Conservation (phyloP, 2,888 invertebrate genomes). For the Hyppa rectilinea region DNA sequence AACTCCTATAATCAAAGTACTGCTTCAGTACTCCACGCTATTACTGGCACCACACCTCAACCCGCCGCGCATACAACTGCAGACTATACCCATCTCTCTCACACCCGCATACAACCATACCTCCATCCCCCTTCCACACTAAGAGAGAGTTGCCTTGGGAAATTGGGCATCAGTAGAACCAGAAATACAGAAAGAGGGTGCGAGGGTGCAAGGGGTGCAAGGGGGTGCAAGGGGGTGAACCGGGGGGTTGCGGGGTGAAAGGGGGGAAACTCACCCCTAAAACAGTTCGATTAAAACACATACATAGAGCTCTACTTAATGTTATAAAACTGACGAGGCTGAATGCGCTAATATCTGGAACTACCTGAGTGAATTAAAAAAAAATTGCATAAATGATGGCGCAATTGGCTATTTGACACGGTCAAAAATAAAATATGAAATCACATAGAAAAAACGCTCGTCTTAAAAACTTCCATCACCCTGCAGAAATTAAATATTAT, state of each 20-base stretch:
- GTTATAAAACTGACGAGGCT: not conserved
- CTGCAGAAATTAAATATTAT: too few species aligned
- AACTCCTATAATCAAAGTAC: too few species aligned
- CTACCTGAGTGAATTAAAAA: too few species aligned
- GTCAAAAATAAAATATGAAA: too few species aligned
- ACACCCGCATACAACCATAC: slow-evolving; percentile 32
- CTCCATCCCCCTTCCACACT: slow-evolving; percentile 57
- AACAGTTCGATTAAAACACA: slow-evolving; percentile 44
- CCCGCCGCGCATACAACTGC: slow-evolving; percentile 57
- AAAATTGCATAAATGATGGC: too few species aligned
- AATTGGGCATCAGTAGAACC: slow-evolving; percentile 60
- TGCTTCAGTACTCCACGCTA: slow-evolving; percentile 41
- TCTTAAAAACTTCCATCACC: too few species aligned
- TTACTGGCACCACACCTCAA: slow-evolving; percentile 58
- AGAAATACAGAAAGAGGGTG: slow-evolving; percentile 52
- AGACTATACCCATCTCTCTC: slow-evolving; percentile 62
- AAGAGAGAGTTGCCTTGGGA: slow-evolving; percentile 57
- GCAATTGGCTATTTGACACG: too few species aligned
- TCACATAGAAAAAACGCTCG: too few species aligned
- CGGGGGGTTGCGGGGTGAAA: slow-evolving; percentile 23
- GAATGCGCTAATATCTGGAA: not conserved
- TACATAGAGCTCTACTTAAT: slow-evolving; percentile 18
- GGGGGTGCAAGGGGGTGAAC: slow-evolving; percentile 39
- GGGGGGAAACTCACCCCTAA: slow-evolving; percentile 25
- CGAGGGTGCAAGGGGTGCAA: slow-evolving; percentile 29